A percentile compares a stretch with the other conserved stretches of the same genome.
phyloP scores from a whole-genome alignment of 2,888 invertebrate species.

The Erebia palarica region DNA sequence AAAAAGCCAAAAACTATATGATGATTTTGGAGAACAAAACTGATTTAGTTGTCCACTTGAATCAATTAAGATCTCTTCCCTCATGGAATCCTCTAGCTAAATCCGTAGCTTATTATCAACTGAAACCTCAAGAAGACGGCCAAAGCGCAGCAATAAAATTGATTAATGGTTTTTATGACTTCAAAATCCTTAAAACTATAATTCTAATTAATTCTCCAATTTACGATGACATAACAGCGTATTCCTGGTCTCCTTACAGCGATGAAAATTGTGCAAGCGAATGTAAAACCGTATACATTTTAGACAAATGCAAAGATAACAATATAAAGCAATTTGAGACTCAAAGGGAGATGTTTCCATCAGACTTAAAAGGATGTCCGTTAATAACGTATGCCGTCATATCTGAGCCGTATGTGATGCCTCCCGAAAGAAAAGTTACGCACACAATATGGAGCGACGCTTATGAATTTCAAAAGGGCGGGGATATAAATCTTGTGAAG shows the following conservation, averaged over 20 bases:
- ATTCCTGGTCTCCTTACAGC: conserved; percentile 74
- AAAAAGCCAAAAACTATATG: conserved; percentile 81
- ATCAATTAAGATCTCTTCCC: conserved; percentile 73
- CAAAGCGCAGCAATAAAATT: conserved; percentile 61
- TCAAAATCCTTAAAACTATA: conserved; percentile 69
- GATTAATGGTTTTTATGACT: conserved; percentile 66
- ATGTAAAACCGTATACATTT: conserved; percentile 66
- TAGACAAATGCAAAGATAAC: conserved; percentile 67
- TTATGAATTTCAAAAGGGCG: conserved; percentile 67
- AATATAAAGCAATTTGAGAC: conserved; percentile 55
- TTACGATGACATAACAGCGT: conserved; percentile 63
- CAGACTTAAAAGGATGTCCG: conserved; percentile 71
- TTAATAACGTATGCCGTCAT: conserved; percentile 68
- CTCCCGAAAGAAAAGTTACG: conserved; percentile 58
- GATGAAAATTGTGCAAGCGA: conserved; percentile 67
- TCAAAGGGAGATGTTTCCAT: conserved; percentile 67
- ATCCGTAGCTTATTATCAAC: conserved; percentile 70
- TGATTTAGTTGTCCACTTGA: conserved; percentile 70
- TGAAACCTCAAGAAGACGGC: conserved; percentile 56
- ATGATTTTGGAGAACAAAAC: conserved; percentile 76
- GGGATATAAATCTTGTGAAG: conserved; percentile 74
- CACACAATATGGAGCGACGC: conserved; percentile 58
- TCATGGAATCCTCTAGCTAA: conserved; percentile 81
- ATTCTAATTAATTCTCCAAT: conserved; percentile 64
- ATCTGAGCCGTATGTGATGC: conserved; percentile 77